Base-by-base conservation (phyloP, 2,797 vertebrate species). In the Ciconia nigra region DNA sequence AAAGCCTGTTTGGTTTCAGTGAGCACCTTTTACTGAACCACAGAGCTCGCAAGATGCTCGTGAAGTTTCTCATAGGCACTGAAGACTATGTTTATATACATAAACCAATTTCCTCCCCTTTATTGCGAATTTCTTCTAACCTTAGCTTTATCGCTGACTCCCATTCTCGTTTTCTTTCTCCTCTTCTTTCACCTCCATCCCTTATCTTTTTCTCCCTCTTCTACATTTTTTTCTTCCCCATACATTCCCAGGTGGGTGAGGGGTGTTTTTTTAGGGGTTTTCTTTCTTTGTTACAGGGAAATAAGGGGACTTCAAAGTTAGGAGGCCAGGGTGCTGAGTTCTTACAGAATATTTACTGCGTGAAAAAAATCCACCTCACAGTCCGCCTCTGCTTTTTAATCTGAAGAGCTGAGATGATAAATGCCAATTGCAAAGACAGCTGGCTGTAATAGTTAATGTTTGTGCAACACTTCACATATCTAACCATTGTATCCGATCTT, bases 391-490 rank as follows among this genome's bases (percentile, higher is more conserved):
- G 62, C 29, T 89, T 92, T 92, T 91, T 71, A 46, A 79, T 62
- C 69, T 66, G 85, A 86, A 88, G 77, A 93, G 46, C 51, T 73
- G 76, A 89, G 37, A 73, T 47, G 62, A 83, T 91, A 91, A 92
- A 83, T 72, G 80, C 76, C 82, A 83, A 89, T 35, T 91, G 82
- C 76, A 94, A 94, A 85, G 89, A 83, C 90, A 78, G 79, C 86
- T 96, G 93, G 92, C 69, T 94, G 69, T 62, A 96, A 92, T 62
- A 88, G 93, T 94, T 96, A 93, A 91, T 81, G 86, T 92, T 94
- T 94, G 93, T 80, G 89, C 87, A 94, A 93, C 94, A 86, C 76
- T 81, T 93, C 66, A 61, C 33, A 13, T 83, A 81, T 89, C 95
- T 91, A 93, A 93, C 84, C 55, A 90, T 96, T 93, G 92, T 83